Evolutionary conservation across 2,888 invertebrate genomes (phyloP).

Genomic region (Dorcus hopei): DNA sequence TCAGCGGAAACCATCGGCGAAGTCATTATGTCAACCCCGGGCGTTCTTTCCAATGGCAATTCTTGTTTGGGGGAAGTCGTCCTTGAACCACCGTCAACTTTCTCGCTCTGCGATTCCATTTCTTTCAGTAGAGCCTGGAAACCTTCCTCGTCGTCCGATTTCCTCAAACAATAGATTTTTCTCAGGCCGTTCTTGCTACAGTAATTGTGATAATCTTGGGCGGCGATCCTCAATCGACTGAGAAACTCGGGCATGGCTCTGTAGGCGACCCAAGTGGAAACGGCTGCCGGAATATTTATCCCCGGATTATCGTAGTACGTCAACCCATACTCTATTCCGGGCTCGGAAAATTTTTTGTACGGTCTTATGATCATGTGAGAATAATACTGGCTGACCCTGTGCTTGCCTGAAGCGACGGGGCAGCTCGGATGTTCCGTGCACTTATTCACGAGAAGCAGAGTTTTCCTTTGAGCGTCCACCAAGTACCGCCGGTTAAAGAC

Average conservation of each 20-base stretch:
- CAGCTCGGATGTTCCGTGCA: conserved; percentile 68
- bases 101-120: too few relatives aligned
- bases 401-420: conserved; percentile 65
- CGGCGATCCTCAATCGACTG: conserved; percentile 65
- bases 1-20: conserved; percentile 32
- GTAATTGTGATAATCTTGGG: conserved; percentile 59
- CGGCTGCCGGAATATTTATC: conserved; percentile 67
- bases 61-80: background rate
- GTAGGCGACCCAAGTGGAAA: conserved; percentile 72
- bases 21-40: conserved; percentile 26
- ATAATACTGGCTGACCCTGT: conserved; percentile 78
- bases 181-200: conserved; percentile 36
- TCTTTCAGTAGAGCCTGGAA: too few relatives aligned
- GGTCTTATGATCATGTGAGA: conserved; percentile 83
- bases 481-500: conserved; percentile 73
- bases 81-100: background rate
- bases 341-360: conserved; percentile 56
- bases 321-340: conserved; percentile 76
- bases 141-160: background rate
- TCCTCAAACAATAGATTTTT: background rate
- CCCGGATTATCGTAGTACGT: conserved; percentile 90
- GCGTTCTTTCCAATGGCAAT: conserved; percentile 1
- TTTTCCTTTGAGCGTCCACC: conserved; percentile 56
- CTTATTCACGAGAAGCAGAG: conserved; percentile 65
- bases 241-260: conserved; percentile 77